Conservation (phyloP, 2,113 vertebrate species). For the Vulpes lagopus region DNA sequence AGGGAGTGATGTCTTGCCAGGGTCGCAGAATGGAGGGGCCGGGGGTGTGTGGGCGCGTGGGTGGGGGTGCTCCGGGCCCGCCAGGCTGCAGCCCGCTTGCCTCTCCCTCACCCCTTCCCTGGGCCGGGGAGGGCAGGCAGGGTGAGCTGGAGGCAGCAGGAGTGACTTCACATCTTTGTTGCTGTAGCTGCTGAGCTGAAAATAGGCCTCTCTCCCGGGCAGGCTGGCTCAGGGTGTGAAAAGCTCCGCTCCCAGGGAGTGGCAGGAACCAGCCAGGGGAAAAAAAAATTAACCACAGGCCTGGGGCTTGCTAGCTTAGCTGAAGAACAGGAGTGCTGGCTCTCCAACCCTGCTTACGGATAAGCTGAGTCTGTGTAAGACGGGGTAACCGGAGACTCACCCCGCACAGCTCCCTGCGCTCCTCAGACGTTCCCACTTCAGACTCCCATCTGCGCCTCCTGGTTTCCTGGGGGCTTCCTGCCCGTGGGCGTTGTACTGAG, state of each 20-base stretch:
- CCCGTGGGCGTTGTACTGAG: neutral
- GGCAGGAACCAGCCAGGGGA: conserved; percentile 61
- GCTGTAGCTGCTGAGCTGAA: conserved; percentile 76
- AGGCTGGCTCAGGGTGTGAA: conserved; percentile 78
- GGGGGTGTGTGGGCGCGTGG: fast-evolving
- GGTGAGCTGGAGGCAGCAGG: neutral
- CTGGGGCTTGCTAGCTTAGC: neutral
- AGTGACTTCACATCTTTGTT: conserved; percentile 77
- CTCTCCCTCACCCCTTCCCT: neutral
- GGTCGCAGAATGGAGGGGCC: neutral
- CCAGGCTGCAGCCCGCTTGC: neutral
- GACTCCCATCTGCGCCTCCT: neutral
- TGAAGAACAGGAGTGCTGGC: neutral
- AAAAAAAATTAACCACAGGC: conserved; percentile 54
- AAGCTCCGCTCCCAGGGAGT: conserved; percentile 66
- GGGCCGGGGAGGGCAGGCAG: neutral
- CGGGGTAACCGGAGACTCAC: neutral
- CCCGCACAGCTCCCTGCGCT: fast-evolving
- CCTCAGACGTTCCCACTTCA: neutral
- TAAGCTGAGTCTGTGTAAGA: neutral
- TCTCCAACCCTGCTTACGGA: neutral
- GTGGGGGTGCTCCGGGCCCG: neutral
- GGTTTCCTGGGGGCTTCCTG: neutral
- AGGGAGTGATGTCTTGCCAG: neutral
- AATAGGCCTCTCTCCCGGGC: conserved; percentile 76